Evolutionary conservation across 2,888 invertebrate species (phyloP), one percentile per base, ranked within the genome.

Genomic region (Malthinus flaveolus): DNA sequence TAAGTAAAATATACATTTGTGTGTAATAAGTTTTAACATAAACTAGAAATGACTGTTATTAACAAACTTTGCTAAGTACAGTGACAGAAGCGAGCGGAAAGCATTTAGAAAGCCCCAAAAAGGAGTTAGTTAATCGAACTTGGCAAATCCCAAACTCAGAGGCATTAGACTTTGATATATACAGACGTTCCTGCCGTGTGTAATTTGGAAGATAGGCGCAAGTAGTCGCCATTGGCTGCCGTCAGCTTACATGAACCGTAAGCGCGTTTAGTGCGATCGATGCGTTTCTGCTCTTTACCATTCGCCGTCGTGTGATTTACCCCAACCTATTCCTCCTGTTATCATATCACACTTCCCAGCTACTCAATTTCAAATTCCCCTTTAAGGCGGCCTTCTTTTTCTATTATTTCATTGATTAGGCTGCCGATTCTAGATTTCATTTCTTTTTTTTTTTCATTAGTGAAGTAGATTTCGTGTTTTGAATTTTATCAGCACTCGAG

Each of bases 171-270:
- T 49, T 47, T 59, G 53, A 61, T 56, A 53, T 49, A 49, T 44
- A 46, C 46, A 57, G 61, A 57, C 56, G 52, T 48, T 37, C 36
- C 49, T 59, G 62, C 59, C 59, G 55, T 56, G 59, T 59, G 55
- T 62, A 62, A 62, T 62, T 62, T 62, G 42, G 54, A 49, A 59
- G 62, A 59, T 59, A 56, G 59, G 53, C 32, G 52, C 44, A 46
- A 55, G 37, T 50, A 61, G 54, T 61, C 62, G 59, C 59, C 62
- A 62, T 62, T 62, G 62, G 62, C 53, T 62, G 62, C 50, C 45
- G 56, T 49, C 39, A 58, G 58, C 62, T 62, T 62, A 55, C 55
- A 50, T 54, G 55, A 59, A 37, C 56, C 53, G 52, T 57, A 61
- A 61, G 52, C 55, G 52, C 47, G 59, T 62, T 62, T 59, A 62